phyloP scores from a whole-genome alignment of 2,888 invertebrate species.

The Frankliniella fusca region DNA sequence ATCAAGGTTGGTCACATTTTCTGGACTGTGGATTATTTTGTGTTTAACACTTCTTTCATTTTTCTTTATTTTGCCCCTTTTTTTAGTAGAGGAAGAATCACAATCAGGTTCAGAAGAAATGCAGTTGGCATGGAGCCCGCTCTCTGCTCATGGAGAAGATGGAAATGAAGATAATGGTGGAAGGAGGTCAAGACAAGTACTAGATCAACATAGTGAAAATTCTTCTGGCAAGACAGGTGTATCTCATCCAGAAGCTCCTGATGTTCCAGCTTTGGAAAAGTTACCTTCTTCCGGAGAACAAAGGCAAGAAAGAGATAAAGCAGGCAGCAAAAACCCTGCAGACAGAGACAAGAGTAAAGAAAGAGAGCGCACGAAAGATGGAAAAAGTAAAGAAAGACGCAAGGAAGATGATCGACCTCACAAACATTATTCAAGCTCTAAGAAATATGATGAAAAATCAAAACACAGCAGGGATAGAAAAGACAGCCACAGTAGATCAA shows the following conservation, averaged over 20 bases:
- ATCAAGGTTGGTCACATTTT: not conserved
- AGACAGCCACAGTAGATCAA: not conserved
- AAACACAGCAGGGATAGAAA: not conserved
- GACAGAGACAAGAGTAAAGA: not conserved
- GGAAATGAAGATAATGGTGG: not conserved
- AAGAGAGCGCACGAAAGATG: not conserved
- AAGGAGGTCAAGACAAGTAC: not conserved
- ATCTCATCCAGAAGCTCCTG: not conserved
- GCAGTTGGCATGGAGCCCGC: not conserved
- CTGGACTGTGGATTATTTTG: too few relatives aligned
- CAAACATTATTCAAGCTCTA: not conserved
- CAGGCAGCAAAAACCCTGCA: not conserved
- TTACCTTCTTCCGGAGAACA: not conserved
- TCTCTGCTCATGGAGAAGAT: not conserved
- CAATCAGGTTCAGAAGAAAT: conserved; percentile 2
- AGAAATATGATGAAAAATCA: not conserved
- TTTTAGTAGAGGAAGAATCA: not conserved
- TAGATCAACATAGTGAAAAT: not conserved
- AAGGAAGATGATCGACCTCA: not conserved
- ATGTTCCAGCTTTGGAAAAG: not conserved
- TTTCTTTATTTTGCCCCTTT: not conserved
- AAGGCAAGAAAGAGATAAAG: not conserved
- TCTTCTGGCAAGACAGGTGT: not conserved
- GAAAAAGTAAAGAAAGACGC: not conserved
- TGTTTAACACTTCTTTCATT: not conserved